Evolutionary conservation across 1,140 invertebrate species (phyloP), one percentile per base, ranked within the genome.

Genomic region (Lineus longissimus): DNA sequence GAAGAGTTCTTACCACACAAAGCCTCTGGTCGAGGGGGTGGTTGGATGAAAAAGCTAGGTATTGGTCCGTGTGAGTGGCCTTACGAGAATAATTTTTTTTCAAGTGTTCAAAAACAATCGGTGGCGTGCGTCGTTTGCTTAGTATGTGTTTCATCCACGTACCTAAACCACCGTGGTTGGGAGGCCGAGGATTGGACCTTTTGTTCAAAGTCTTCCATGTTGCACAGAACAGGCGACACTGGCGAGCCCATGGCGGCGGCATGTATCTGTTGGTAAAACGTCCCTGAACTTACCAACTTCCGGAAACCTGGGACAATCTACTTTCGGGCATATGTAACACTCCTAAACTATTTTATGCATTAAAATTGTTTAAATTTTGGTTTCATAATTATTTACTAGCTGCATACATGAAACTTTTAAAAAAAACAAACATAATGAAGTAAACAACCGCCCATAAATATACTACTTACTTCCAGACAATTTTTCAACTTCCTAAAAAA

Each of bases 161-260:
- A 55, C 25, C 51, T 55, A 9, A 55, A 22, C 51, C 51, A 55
- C 11, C 25, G 51, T 17, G 51, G 51, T 11, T 22, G 17, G 51
- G 51, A 23, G 11, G 22, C 22, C 7, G 51, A 55, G 17, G 9
- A 17, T 23, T 19, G 22, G 11, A 22, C 51, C 17, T 17, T 22
- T 55, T 55, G 9, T 22, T 55, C 51, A 55, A 55, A 55, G 11
- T 55, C 22, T 22, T 55, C 51, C 51, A 55, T 55, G 22, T 55
- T n/a, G n/a, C n/a, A n/a, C n/a, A n/a, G n/a, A n/a, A n/a, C n/a
- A n/a, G n/a, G n/a, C n/a, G n/a, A n/a, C n/a, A n/a, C n/a, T n/a
- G n/a, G n/a, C n/a, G n/a, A n/a, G n/a, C n/a, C n/a, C n/a, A n/a
- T n/a, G n/a, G n/a, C n/a, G n/a, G n/a, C n/a, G n/a, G n/a, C n/a